phyloP scores from a whole-genome alignment of 2,797 vertebrate genomes.

The Echeneis naucrates region DNA sequence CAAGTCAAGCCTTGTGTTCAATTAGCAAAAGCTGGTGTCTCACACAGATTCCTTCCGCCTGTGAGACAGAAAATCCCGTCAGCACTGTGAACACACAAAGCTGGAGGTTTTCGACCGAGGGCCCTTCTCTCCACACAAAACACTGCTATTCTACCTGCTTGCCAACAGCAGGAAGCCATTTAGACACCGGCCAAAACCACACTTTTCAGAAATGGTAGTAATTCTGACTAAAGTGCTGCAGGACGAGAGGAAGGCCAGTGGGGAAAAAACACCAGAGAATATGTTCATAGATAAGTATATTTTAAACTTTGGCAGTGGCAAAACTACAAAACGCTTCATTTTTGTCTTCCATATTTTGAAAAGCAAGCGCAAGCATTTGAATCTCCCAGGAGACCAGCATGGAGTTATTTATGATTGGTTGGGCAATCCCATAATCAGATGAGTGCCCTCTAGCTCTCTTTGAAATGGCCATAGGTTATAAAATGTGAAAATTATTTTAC shows the following conservation, averaged over 20 bases:
- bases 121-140: background rate
- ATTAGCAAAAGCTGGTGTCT: slow-evolving; percentile 68
- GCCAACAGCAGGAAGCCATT: slow-evolving; percentile 41
- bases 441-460: background rate
- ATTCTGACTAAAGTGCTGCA: slow-evolving; percentile 30
- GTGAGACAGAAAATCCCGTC: slow-evolving; percentile 49
- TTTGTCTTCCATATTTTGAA: background rate
- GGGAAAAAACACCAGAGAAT: background rate
- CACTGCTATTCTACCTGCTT: slow-evolving; percentile 51
- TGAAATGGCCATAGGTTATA: slow-evolving; percentile 7
- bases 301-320: background rate
- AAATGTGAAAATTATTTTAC: slow-evolving; percentile 12
- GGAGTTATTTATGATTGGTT: background rate
- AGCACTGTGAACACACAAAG: slow-evolving; percentile 41
- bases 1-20: slow-evolving; percentile 61
- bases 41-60: slow-evolving; percentile 40
- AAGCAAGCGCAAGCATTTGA: background rate
- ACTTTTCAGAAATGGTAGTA: slow-evolving; percentile 9
- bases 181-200: slow-evolving; percentile 36
- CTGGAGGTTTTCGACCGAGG: slow-evolving; percentile 18
- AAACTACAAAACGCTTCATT: background rate
- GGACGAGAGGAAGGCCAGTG: background rate
- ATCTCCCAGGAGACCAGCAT: background rate
- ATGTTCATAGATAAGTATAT: background rate
- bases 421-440: background rate